Evolutionary conservation across 64 coral and sea anemone genomes (phyloP).

Genomic region (Actinia tenebrosa): DNA sequence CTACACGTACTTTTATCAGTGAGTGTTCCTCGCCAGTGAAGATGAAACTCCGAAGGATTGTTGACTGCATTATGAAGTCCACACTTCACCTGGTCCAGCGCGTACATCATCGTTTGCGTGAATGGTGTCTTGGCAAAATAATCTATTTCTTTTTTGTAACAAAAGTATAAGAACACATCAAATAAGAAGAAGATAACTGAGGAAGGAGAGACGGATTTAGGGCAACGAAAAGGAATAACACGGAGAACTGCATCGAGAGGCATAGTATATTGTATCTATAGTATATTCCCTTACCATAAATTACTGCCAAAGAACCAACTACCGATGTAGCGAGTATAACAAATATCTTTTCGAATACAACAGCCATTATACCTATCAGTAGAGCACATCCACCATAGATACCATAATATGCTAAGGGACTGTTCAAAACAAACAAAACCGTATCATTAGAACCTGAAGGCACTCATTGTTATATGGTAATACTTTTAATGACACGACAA

Average conservation of each 20-base stretch:
- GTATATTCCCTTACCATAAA: neutral
- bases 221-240: too few relatives aligned
- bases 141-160: neutral
- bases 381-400: conserved; percentile 47
- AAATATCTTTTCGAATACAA: conserved; percentile 48
- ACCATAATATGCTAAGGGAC: conserved; percentile 53
- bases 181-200: neutral
- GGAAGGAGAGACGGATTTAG: neutral
- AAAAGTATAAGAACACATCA: neutral
- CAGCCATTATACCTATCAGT: conserved; percentile 42
- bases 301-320: conserved; percentile 23
- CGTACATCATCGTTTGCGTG: neutral
- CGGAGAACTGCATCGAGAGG: neutral
- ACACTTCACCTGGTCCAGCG: neutral
- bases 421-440: neutral
- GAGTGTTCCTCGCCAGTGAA: neutral
- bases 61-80: conserved; percentile 6
- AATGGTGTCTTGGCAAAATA: conserved; percentile 13
- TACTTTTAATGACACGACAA: too few relatives aligned
- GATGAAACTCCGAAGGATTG: conserved; percentile 12
- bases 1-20: neutral
- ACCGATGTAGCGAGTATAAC: conserved; percentile 46
- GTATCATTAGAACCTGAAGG: too few relatives aligned
- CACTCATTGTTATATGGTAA: too few relatives aligned
- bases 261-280: too few relatives aligned